These are phyloP conservation scores for Steinernema hermaphroditum DNA, from an alignment of 2,888 invertebrate species.

Conservation along the genomic window DNA sequence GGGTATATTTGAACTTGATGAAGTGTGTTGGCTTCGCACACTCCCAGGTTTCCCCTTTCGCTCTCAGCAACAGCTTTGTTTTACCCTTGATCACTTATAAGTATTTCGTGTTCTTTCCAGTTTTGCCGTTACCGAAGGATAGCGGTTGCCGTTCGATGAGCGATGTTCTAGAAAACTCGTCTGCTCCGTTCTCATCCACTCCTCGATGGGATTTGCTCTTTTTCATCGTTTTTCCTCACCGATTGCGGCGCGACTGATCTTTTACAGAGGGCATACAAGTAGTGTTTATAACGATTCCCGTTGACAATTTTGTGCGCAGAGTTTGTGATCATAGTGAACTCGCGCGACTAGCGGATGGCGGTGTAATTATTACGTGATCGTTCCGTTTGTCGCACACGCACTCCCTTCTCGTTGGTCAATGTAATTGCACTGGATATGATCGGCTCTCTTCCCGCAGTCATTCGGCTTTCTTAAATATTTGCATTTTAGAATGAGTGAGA, in stretches of 20 bases:
- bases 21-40: background rate
- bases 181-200: background rate
- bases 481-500: slow-evolving; percentile 3
- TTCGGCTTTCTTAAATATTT: background rate
- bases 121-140: too few species aligned
- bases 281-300: background rate
- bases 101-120: too few species aligned
- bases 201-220: background rate
- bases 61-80: background rate
- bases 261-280: background rate
- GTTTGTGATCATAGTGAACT: slow-evolving; percentile 12
- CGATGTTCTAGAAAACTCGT: background rate
- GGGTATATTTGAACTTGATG: background rate
- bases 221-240: background rate
- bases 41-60: background rate
- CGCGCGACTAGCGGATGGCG: slow-evolving; percentile 26
- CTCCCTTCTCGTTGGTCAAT: background rate
- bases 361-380: slow-evolving; percentile 30
- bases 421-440: slow-evolving; percentile 16
- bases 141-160: too few species aligned
- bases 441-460: background rate
- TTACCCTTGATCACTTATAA: background rate
- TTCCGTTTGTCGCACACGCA: slow-evolving; percentile 27
- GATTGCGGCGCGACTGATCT: too few species aligned
- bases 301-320: slow-evolving; percentile 9